Percentiles rank a stretch among this genome's conserved stretches.
phyloP scores from a whole-genome alignment of 2,888 invertebrate species.

The Tetramorium bicarinatum region DNA sequence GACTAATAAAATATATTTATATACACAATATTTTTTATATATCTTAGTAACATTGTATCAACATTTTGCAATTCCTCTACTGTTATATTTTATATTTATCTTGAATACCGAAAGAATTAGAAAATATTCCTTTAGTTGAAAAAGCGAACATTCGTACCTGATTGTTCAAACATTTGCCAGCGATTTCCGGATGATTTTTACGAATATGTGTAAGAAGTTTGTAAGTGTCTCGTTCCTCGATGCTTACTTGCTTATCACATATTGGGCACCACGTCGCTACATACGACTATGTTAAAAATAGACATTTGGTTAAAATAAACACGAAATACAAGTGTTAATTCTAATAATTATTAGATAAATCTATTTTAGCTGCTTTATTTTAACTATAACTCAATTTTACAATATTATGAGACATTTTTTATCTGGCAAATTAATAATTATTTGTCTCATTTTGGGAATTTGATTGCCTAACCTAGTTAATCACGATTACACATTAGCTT shows the following conservation, averaged over 20 bases:
- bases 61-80: not conserved
- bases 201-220: constrained; percentile 69
- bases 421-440: not conserved
- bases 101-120: not conserved
- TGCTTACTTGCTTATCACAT: constrained; percentile 73
- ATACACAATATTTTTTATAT: not conserved
- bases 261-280: constrained; percentile 72
- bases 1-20: not conserved
- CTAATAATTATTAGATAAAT: not conserved
- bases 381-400: not conserved
- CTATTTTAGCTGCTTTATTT: not conserved
- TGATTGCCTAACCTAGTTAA: constrained; percentile 31
- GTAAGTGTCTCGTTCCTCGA: constrained; percentile 66
- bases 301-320: not conserved
- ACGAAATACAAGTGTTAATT: not conserved
- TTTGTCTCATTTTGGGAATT: not conserved
- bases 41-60: not conserved
- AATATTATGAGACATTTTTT: not conserved
- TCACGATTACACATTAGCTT: not conserved
- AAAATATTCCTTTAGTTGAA: constrained; percentile 7
- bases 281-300: constrained; percentile 45
- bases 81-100: not conserved
- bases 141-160: constrained; percentile 49
- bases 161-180: constrained; percentile 37
- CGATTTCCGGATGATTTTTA: constrained; percentile 65